phyloP scores from a whole-genome alignment of 1,140 invertebrate genomes.

The Leptestheria dahalacensis region DNA sequence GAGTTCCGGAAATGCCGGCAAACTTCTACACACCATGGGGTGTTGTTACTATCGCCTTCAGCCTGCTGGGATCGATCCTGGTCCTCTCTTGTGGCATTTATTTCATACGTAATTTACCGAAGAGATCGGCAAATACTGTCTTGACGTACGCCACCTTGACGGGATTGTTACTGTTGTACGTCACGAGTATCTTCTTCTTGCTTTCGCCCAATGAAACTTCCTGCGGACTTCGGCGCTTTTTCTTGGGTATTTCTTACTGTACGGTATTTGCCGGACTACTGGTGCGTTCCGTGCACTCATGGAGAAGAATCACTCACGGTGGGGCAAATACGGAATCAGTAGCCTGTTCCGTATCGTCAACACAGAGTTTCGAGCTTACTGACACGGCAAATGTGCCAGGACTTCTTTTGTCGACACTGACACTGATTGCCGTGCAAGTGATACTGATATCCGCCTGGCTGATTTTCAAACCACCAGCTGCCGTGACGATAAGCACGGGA shows the following conservation, averaged over 20 bases:
- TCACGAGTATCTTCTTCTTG: slow-evolving; percentile 34
- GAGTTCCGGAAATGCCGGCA: slow-evolving; percentile 17
- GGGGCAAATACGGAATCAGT: background rate
- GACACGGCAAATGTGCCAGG: slow-evolving; percentile 26
- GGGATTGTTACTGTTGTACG: slow-evolving; percentile 32
- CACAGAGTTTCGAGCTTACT: slow-evolving; percentile 8
- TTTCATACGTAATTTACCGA: slow-evolving; percentile 31
- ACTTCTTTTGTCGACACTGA: slow-evolving; percentile 28
- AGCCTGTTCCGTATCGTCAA: background rate
- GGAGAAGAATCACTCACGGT: slow-evolving; percentile 22
- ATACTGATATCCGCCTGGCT: slow-evolving; percentile 33
- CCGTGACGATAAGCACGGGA: slow-evolving; percentile 7
- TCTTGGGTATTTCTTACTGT: slow-evolving; percentile 32
- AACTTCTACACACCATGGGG: slow-evolving; percentile 32
- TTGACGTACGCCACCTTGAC: slow-evolving; percentile 34
- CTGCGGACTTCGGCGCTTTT: slow-evolving; percentile 31
- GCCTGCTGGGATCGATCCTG: slow-evolving; percentile 24
- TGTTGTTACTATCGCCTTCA: slow-evolving; percentile 23
- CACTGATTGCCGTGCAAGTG: slow-evolving; percentile 31
- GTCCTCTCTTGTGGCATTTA: slow-evolving; percentile 32
- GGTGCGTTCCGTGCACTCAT: slow-evolving; percentile 33
- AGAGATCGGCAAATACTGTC: slow-evolving; percentile 29
- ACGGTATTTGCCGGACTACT: slow-evolving; percentile 32
- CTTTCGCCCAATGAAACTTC: slow-evolving; percentile 29
- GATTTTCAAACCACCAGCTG: slow-evolving; percentile 25